A percentile compares a stretch with the other conserved stretches of the same genome.
phyloP scores from a whole-genome alignment of 2,888 invertebrate genomes.

The Cryptops parisi region DNA sequence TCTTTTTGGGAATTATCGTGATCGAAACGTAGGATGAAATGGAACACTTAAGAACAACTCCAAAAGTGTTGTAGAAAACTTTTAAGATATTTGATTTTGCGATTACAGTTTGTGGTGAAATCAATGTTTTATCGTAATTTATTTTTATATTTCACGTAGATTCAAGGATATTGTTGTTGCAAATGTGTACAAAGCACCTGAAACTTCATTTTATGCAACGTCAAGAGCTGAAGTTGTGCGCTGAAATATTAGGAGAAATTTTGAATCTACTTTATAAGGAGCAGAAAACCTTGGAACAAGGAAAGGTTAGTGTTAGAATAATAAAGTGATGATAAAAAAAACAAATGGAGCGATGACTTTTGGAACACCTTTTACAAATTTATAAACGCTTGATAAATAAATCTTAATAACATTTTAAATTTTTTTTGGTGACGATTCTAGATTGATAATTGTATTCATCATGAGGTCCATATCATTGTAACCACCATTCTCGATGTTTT shows the following conservation, averaged over 20 bases:
- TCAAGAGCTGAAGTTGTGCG: slow-evolving; percentile 67
- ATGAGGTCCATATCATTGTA: slow-evolving; percentile 70
- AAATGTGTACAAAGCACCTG: slow-evolving; percentile 70
- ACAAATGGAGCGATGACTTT: no score
- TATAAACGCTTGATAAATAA: no score
- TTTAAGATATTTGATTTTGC: no score
- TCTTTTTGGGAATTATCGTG: neutral
- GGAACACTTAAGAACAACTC: neutral
- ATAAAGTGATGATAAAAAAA: no score
- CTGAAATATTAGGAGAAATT: slow-evolving; percentile 74
- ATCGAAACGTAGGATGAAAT: no score
- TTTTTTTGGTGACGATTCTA: no score
- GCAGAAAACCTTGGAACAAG: slow-evolving; percentile 29
- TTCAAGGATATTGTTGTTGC: slow-evolving; percentile 65
- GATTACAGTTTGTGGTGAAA: no score
- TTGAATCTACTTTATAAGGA: slow-evolving; percentile 45
- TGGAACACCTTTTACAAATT: no score
- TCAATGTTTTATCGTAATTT: neutral
- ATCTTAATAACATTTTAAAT: no score
- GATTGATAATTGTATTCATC: slow-evolving; percentile 48
- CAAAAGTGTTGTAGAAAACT: neutral
- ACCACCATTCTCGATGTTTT: slow-evolving; percentile 66
- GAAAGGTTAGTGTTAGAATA: slow-evolving; percentile 17
- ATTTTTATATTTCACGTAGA: slow-evolving; percentile 42
- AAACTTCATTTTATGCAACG: slow-evolving; percentile 64